Conservation (phyloP, 2,797 vertebrate species). For the Saxicola maurus region DNA sequence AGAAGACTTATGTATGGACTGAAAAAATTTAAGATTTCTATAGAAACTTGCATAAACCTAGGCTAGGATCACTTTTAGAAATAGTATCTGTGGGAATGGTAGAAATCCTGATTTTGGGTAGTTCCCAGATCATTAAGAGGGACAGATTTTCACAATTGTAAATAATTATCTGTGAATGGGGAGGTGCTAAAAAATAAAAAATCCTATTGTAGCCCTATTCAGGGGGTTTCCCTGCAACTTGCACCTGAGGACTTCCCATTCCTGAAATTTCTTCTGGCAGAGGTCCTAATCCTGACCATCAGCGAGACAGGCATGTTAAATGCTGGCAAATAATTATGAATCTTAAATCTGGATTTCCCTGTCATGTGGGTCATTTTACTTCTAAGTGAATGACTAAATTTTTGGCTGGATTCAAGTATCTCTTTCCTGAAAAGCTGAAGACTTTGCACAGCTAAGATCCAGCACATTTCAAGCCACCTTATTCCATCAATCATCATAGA, state of each 20-base stretch:
- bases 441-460: background rate
- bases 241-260: background rate
- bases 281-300: background rate
- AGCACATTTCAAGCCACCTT: accelerated
- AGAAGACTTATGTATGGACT: background rate
- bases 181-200: background rate
- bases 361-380: background rate
- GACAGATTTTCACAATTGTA: background rate
- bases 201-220: background rate
- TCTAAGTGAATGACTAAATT: background rate
- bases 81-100: background rate
- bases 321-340: background rate
- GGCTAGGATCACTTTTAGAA: background rate
- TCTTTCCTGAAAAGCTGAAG: background rate
- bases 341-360: background rate
- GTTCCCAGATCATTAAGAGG: background rate
- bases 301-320: background rate
- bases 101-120: background rate
- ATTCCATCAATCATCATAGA: background rate
- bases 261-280: background rate
- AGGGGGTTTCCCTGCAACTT: background rate
- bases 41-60: background rate
- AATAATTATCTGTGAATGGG: background rate
- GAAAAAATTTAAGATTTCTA: background rate
- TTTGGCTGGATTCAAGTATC: background rate